Base-by-base conservation (phyloP, 2,113 vertebrate species). In the Paratilapia polleni region DNA sequence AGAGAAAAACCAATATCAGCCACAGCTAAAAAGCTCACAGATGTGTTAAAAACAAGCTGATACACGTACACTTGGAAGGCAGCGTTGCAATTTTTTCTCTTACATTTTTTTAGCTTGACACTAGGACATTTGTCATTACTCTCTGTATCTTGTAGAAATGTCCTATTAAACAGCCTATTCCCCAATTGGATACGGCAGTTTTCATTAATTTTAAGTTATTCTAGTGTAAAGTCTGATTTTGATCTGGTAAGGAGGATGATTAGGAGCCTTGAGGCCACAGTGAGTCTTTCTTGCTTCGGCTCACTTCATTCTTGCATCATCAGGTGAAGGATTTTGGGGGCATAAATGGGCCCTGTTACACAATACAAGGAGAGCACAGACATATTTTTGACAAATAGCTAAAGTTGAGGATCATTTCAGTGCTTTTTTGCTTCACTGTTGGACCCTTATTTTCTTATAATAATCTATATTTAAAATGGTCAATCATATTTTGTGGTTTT, bases 241-340 rank as follows among this genome's bases (percentile, higher is more conserved):
- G 36, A 76, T 79, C 59, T 59, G 15, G 41, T 58, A 56, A 70
- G 17, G 36, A 74, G 15, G 28, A 59, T 36, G 22, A 87, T 60
- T 13, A 8, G 22, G 75, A 19, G 60, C 70, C 80, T 81, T 0
- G 3, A 59, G 87, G 89, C 84, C 78, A 70, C 80, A 64, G 66
- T 1, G 8, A 76, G 24, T 28, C 77, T 28, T 19, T 64, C 88
- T 93, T 92, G 80, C 93, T 59, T 80, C 78, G 56, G 64, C 74
- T 90, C 52, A 26, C 84, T 89, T 93, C 81, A 87, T 73, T 84
- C 82, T 93, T 93, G 85, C 90, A 91, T 94, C 92, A 93, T 62
- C 64, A 49, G 54, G 22, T 79, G 85, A 79, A 68, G 56, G 68
- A 78, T 81, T 70, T 62, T 26, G 56, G 56, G 34, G 20, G 34